Evolutionary conservation across 2,797 vertebrate genomes (phyloP), one percentile per base, ranked within the genome.

Genomic region (Rhinophrynus dorsalis): DNA sequence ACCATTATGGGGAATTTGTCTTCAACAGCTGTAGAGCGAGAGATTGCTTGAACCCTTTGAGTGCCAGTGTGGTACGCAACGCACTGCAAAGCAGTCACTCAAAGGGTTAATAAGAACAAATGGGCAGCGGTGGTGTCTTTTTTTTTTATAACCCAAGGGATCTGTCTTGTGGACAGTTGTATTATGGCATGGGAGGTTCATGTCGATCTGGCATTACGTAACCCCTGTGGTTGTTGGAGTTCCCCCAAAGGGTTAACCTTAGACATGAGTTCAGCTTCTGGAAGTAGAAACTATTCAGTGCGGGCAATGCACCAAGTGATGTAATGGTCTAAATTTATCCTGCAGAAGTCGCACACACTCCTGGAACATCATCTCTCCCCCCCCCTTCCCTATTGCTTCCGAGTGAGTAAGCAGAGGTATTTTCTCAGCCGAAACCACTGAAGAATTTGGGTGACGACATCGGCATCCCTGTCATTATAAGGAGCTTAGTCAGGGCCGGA

Each of bases 281-380:
- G 68, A 32, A 63, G 62, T 38, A 26, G 7, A 52, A 55, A 65
- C 47, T 29, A 50, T 45, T 67, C 54, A 62, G 52, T 32, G 13
- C 61, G 50, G 75, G 71, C 67, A 64, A 12, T 2, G 73, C 11
- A 32, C 69, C 56, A 59, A 60, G 59, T 76, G 69, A 74, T 74
- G 76, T 78, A 51, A 74, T 70, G 42, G 12, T 15, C 66, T 78
- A 78, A 67, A 65, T 74, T 70, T 76, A 76, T 65, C 17, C 20
- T 13, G 15, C 35, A 35, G 37, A 50, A 69, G 68, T 71, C 47
- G 37, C 58, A 44, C 58, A 44, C 52, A 55, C 30, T 35, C 26
- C 18, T 71, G 40, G 67, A 66, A 68, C 76, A 56, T 68, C 73
- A 73, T 32, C n/a, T 33, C 21, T 18, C 23, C 27, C 29, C 40